Percentiles rank a stretch among this genome's conserved stretches.
phyloP scores from a whole-genome alignment of 2,113 vertebrate genomes.

The Rhinolophus sinicus region DNA sequence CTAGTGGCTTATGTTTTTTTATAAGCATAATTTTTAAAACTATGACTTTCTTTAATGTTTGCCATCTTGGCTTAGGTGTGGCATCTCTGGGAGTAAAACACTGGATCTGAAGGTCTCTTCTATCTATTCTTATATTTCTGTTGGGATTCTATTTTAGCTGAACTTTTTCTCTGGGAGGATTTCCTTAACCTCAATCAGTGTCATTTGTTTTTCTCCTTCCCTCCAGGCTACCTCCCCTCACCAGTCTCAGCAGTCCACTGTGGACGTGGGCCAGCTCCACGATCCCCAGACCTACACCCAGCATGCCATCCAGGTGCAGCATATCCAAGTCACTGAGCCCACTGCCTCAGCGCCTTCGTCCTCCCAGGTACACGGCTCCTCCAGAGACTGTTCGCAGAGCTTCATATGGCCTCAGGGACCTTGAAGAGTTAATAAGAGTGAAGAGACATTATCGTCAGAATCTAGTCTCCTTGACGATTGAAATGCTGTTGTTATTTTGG shows the following conservation, averaged over 20 bases:
- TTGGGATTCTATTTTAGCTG: neutral
- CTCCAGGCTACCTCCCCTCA: slow-evolving; percentile 94
- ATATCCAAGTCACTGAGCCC: slow-evolving; percentile 95
- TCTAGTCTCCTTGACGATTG: neutral
- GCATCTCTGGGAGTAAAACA: neutral
- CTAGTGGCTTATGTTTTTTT: neutral
- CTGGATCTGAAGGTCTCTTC: neutral
- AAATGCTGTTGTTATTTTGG: neutral
- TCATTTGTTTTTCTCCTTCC: neutral
- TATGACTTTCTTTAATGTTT: neutral
- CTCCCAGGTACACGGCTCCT: slow-evolving; percentile 87
- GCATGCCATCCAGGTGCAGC: slow-evolving; percentile 98
- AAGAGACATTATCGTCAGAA: neutral
- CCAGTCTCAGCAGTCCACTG: slow-evolving; percentile 94
- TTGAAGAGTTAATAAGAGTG: neutral
- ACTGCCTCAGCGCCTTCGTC: slow-evolving; percentile 81
- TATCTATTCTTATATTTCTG: neutral
- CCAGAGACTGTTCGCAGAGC: neutral
- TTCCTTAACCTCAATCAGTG: neutral
- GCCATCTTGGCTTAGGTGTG: neutral
- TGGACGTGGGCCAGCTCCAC: slow-evolving; percentile 96
- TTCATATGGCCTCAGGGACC: neutral
- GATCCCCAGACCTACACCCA: slow-evolving; percentile 96
- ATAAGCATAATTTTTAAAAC: neutral
- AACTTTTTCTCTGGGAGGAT: neutral